These are phyloP conservation scores for Eristalinus aeneus DNA, from an alignment of 2,888 invertebrate species.

Conservation along the genomic window DNA sequence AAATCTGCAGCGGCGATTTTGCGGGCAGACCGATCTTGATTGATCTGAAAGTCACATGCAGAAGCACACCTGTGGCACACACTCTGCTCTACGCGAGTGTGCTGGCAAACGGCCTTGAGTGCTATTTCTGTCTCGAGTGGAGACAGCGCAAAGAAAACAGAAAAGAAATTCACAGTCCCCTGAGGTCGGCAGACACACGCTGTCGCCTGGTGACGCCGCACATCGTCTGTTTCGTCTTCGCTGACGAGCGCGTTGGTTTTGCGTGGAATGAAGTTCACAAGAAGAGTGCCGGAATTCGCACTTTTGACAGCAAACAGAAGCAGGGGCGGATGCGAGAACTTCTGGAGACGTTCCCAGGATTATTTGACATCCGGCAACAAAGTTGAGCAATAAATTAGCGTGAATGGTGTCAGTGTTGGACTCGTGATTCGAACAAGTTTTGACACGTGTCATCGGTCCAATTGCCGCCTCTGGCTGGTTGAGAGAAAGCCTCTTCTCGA, in stretches of 20 bases:
- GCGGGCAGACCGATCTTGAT: neutral
- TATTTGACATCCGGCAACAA: neutral
- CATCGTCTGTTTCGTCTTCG: neutral
- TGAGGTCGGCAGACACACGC: neutral
- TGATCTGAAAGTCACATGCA: neutral
- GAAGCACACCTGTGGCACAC: constrained; percentile 12
- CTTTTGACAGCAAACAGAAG: neutral
- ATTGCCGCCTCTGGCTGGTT: neutral
- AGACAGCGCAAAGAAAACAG: neutral
- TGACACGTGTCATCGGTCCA: neutral
- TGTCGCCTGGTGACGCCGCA: neutral
- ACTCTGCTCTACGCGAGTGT: neutral
- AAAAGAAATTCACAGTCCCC: neutral
- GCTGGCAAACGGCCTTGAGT: constrained; percentile 6
- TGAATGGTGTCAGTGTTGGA: neutral
- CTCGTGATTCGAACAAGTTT: neutral
- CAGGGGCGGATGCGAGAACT: neutral
- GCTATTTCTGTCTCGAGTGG: constrained; percentile 15
- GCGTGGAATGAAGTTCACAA: neutral
- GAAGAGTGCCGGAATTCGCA: neutral
- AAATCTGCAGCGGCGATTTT: neutral
- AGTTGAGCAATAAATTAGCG: neutral
- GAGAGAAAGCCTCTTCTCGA: neutral
- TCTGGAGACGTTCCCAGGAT: neutral
- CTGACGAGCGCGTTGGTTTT: neutral